Evolutionary conservation across 1,140 invertebrate genomes (phyloP), one percentile per base, ranked within the genome.

Genomic region (Drosophila lacteicornis): DNA sequence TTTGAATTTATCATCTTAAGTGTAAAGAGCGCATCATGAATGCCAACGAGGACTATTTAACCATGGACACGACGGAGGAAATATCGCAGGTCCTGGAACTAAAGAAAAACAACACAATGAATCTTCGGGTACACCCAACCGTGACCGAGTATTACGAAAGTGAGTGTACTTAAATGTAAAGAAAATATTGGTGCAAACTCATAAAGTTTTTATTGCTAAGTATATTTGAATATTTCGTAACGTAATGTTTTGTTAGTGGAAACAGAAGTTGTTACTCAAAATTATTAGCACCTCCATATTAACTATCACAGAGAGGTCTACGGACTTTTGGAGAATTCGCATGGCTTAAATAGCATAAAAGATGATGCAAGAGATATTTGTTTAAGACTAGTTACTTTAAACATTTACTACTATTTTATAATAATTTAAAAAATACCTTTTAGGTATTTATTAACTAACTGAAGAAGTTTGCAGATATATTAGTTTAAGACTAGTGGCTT

Each of bases 131-230:
- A 25, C 65, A 84, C 58, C 91, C 91, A 5, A 80, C 74, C 6
- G 61, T 92, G 27, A 46, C 70, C 0, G 91, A 92, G 38, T 92
- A 92, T 69, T 92, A 92, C 68, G 61, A 70, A 63, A 77, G 91
- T 92, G 43, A 92, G 91, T 92, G 57, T 4, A 5, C 38, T 36
- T 1, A 30, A 17, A 46, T 5, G 13, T 22, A 51, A 61, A 9
- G 6, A n/a, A n/a, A 1, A 17, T 25, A 4, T 15, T 13, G 15
- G 0, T 40, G 43, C 5, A 22, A 17, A 59, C 17, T 12, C 0
- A 33, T 13, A 1, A n/a, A 1, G 13, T 12, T 47, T 6, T 47
- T n/a, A 47, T 12, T 12, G 15, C 0, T 36, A 9, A 8, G 8
- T 33, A 33, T 17, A 62, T 13, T 61, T 27, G 0, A 17, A 36